Base-by-base conservation (phyloP, 2,113 vertebrate species). In the Erinaceus europaeus region DNA sequence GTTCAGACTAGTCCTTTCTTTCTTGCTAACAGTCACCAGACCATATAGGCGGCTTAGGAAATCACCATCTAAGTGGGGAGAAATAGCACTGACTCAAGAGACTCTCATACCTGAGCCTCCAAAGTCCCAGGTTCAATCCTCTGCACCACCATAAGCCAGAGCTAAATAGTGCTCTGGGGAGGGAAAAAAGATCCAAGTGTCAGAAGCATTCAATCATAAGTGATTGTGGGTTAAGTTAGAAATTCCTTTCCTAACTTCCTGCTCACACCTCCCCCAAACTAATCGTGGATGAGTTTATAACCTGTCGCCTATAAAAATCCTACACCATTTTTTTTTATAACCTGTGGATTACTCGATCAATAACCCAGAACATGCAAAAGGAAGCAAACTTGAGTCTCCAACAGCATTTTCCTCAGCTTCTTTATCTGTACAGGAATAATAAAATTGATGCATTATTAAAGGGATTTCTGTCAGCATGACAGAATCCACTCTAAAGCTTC, bases 171-270 rank as follows among this genome's bases (percentile, higher is more conserved):
- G n/a, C n/a, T n/a, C n/a, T n/a, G n/a, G n/a, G n/a, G n/a, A n/a
- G n/a, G n/a, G 29, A 57, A 86, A 34, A 67, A 36, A 44, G 18
- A 42, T 23, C 40, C 34, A 68, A 20, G 36, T 23, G 23, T 40
- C 57, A 25, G 52, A 25, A 65, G 9, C 44, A 82, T 32, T 25
- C 38, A 15, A 23, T 76, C 32, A 32, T 64, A 77, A 5, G 62
- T 36, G 62, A 59, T 48, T 71, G 72, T 80, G 13, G 17, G 77
- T 90, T 80, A 69, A 84, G 11, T 62, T 9, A 68, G 81, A 90
- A 68, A 40, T 36, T 67, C 32, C 29, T 55, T 84, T 57, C n/a
- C 36, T 67, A 46, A 82, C 23, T 73, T 76, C 32, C 29, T 67
- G 4, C 17, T 59, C 27, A 4, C n/a, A 7, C 46, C 59, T 34